A percentile compares a stretch with the other conserved stretches of the same genome.
These are phyloP conservation scores for Dinocampus coccinellae DNA, from an alignment of 2,888 invertebrate species.

Conservation along the genomic window DNA sequence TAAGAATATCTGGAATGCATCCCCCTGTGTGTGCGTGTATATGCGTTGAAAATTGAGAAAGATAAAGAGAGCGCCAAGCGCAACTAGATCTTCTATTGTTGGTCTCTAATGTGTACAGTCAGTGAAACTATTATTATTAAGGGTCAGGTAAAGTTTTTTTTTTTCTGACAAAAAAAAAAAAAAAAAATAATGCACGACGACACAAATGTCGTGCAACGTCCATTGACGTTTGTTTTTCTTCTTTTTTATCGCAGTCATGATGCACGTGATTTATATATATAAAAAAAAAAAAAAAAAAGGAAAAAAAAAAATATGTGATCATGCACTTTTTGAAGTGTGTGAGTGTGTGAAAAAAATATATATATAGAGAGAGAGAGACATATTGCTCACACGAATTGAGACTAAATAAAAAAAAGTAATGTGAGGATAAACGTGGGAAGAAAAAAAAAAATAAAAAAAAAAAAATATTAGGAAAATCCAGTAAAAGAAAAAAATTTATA, in stretches of 20 bases:
- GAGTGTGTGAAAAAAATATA: constrained; percentile 32
- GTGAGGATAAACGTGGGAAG: constrained; percentile 15
- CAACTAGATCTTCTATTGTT: constrained; percentile 68
- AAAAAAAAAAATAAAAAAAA: constrained; percentile 30
- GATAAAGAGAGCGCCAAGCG: constrained; percentile 61
- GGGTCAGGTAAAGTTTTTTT: constrained; percentile 61
- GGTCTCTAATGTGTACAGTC: constrained; percentile 70
- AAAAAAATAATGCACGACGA: neutral
- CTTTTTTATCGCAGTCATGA: constrained; percentile 24
- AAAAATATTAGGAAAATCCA: constrained; percentile 23
- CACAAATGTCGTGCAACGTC: constrained; percentile 7
- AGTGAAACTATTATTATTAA: constrained; percentile 70
- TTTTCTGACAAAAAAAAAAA: constrained; percentile 23
- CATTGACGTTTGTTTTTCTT: constrained; percentile 24
- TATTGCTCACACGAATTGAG: constrained; percentile 37
- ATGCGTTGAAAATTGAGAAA: constrained; percentile 44
- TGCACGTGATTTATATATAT: neutral
- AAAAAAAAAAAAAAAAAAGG: neutral
- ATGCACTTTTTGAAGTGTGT: constrained; percentile 20
- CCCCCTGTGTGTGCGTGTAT: constrained; percentile 44
- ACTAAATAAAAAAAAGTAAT: constrained; percentile 33
- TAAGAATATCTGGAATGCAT: constrained; percentile 36
- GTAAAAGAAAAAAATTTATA: constrained; percentile 27
- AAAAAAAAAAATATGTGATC: constrained; percentile 10
- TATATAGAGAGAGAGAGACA: constrained; percentile 40